Conservation (phyloP, 2,888 invertebrate genomes). For the Coelogynopora nodosa region DNA sequence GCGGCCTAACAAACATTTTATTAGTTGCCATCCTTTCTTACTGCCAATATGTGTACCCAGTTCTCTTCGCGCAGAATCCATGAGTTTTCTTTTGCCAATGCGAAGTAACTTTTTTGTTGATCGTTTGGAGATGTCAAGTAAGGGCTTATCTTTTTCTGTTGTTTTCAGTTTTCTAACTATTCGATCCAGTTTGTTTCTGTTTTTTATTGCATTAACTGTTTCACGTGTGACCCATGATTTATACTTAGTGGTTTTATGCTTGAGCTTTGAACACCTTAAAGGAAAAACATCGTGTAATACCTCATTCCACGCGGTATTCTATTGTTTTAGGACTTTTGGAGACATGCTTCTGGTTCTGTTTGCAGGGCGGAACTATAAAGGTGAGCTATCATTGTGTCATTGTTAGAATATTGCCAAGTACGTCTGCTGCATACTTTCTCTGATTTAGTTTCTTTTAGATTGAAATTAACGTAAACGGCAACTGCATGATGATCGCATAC, state of each 20-base stretch:
- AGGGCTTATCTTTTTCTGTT: neutral
- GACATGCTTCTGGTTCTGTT: neutral
- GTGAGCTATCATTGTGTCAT: neutral
- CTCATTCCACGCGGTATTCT: neutral
- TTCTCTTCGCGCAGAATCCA: neutral
- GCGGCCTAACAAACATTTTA: slow-evolving; percentile 23
- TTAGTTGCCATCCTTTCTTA: slow-evolving; percentile 24
- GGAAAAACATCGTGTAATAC: neutral
- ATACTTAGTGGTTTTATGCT: neutral
- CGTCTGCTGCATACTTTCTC: neutral
- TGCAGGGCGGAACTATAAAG: neutral
- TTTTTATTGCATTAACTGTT: slow-evolving; percentile 21
- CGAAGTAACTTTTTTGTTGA: too few relatives aligned
- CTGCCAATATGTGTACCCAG: slow-evolving; percentile 25
- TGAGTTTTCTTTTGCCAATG: too few relatives aligned
- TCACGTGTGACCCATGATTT: neutral
- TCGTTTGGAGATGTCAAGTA: too few relatives aligned
- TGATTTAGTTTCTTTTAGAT: neutral
- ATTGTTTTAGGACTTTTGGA: neutral
- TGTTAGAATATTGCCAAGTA: neutral
- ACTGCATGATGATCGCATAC: neutral
- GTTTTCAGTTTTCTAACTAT: neutral
- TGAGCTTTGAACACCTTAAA: neutral
- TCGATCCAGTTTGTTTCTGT: slow-evolving; percentile 2
- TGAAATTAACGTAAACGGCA: neutral